Evolutionary conservation across 2,888 invertebrate species (phyloP).

Genomic region (Anagyrus pseudococci): DNA sequence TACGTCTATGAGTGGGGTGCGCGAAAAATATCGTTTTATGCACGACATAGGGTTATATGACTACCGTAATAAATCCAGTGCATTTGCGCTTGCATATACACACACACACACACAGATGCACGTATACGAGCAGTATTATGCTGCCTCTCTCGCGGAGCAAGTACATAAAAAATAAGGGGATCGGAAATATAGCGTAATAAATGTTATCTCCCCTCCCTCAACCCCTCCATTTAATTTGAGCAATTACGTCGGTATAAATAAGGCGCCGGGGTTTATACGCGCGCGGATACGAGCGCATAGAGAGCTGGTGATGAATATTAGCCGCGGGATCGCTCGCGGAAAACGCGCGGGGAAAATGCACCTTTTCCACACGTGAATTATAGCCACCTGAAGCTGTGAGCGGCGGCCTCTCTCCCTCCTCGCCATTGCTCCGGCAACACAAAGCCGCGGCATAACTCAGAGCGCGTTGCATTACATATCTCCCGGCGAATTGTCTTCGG

Average conservation of each 20-base stretch:
- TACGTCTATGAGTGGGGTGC: not conserved
- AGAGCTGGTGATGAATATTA: not conserved
- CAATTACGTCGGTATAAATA: not conserved
- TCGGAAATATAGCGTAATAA: conserved; percentile 16
- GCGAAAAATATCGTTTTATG: conserved; percentile 20
- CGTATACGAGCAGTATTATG: conserved; percentile 16
- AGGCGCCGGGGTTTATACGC: too few relatives aligned
- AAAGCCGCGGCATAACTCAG: too few relatives aligned
- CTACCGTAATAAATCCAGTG: conserved; percentile 25
- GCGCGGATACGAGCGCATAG: not conserved
- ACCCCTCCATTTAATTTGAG: conserved; percentile 12
- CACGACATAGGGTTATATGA: conserved; percentile 6
- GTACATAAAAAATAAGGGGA: conserved; percentile 17
- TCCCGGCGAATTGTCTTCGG: too few relatives aligned
- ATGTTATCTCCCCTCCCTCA: conserved; percentile 19
- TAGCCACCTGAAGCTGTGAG: too few relatives aligned
- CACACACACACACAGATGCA: not conserved
- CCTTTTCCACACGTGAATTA: too few relatives aligned
- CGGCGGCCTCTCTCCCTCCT: too few relatives aligned
- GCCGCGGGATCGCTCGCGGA: not conserved
- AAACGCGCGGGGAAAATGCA: not conserved
- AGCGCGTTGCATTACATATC: too few relatives aligned
- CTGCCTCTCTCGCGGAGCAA: conserved; percentile 4
- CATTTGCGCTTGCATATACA: not conserved
- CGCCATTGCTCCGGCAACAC: too few relatives aligned